Conservation (phyloP, 2,888 invertebrate species). For the Tipula vernalis region DNA sequence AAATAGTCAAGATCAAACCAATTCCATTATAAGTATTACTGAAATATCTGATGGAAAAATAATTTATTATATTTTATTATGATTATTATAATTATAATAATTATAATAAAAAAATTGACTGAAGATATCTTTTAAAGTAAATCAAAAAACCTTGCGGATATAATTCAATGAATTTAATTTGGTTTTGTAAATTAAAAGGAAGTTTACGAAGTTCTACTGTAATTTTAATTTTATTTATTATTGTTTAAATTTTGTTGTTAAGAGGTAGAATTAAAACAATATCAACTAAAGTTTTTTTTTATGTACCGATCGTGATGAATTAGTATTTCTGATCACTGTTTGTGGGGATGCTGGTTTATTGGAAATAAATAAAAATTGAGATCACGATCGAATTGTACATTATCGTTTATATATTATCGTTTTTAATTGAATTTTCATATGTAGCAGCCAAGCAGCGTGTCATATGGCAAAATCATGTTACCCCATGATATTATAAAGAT, state of each 20-base stretch:
- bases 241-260: neutral
- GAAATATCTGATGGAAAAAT: neutral
- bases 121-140: neutral
- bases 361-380: neutral
- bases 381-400: neutral
- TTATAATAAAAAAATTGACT: neutral
- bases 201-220: neutral
- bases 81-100: conserved; percentile 4
- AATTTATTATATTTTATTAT: neutral
- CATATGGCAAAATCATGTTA: neutral
- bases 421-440: neutral
- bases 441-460: neutral
- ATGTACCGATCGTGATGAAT: neutral
- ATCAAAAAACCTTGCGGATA: neutral
- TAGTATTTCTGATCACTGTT: neutral
- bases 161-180: neutral
- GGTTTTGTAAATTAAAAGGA: neutral
- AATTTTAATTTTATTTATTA: neutral
- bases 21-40: neutral
- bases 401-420: neutral
- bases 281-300: neutral
- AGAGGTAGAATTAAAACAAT: neutral
- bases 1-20: neutral
- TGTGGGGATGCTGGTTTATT: neutral
- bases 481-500: neutral